Evolutionary conservation across 1,140 invertebrate species (phyloP).

Genomic region (Drosophila suzukii): DNA sequence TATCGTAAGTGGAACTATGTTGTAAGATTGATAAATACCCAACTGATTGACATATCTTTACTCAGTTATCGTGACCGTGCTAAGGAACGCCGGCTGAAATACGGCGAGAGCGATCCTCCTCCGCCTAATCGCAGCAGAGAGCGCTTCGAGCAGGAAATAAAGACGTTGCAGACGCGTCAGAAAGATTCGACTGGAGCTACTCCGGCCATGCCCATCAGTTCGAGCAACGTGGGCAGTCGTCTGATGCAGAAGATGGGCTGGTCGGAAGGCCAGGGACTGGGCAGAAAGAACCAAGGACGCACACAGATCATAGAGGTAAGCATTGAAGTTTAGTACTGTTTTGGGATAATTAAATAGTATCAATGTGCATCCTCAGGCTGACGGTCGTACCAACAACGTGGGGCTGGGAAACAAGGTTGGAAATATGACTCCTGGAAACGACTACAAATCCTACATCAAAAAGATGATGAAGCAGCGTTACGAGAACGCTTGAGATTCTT

Average conservation of each 20-base stretch:
- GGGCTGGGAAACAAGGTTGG: conserved; percentile 90
- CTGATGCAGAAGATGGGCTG: conserved; percentile 99
- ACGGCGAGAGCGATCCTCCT: conserved; percentile 93
- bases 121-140: conserved; percentile 90
- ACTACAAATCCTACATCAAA: conserved; percentile 95
- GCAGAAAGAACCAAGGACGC: conserved; percentile 96
- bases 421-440: conserved; percentile 89
- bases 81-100: conserved; percentile 97
- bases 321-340: background rate
- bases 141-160: conserved; percentile 86
- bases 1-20: conserved; percentile 45
- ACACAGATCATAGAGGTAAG: conserved; percentile 94
- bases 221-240: conserved; percentile 95
- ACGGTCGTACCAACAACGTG: conserved; percentile 86
- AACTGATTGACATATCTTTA: background rate
- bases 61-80: conserved; percentile 95
- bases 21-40: background rate
- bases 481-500: conserved; percentile 85
- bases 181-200: conserved; percentile 66
- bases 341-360: background rate
- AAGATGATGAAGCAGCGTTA: conserved; percentile 94
- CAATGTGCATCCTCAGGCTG: conserved; percentile 53
- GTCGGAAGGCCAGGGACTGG: conserved; percentile 97
- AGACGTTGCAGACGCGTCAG: conserved; percentile 60
- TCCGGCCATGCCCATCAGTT: conserved; percentile 88